Evolutionary conservation across 2,113 vertebrate species (phyloP), one percentile per base, ranked within the genome.

Genomic region (Cyanoramphus novaezelandiae): DNA sequence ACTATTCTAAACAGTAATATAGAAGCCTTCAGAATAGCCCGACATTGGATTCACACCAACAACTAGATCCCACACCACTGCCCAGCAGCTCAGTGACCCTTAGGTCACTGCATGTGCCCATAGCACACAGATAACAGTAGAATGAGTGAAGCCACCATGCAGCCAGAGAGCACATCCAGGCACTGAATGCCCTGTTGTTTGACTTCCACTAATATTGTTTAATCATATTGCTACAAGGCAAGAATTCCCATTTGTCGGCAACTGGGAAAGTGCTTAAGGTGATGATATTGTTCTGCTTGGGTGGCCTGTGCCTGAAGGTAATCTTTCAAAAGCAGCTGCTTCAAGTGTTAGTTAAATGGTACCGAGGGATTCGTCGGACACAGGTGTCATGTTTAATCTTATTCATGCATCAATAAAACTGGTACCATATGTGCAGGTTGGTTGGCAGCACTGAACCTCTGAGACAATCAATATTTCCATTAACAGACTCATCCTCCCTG

Each of bases 321-420:
- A 99, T 98, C 97, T 98, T 98, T 97, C 97, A 98, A 98, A 97
- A 97, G 97, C 98, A 98, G 98, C 98, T 98, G 98, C 98, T 98
- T 97, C 93, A 97, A 97, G 96, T 49, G 86, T 97, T 97, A 89
- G 97, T 98, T 98, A 98, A 98, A 98, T 96, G 93, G 93, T 70
- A 78, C 92, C 96, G 68, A 93, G 95, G 94, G 97, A 98, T 97
- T 98, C 47, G 1, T 97, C 97, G 97, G 97, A 98, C 98, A 98
- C 97, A 98, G 98, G 98, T 98, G 98, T 98, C 98, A 97, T 95
- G 96, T 98, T 98, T 98, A 99, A 98, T 98, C 97, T 98, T 90
- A 94, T 87, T 97, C 98, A 97, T 97, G 96, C 98, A 98, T 99
- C 98, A 98, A 97, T 98, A 98, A 98, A 98, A 97, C 86, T 53